Base-by-base conservation (phyloP, 2,888 invertebrate species). In the Galerucella pusilla region DNA sequence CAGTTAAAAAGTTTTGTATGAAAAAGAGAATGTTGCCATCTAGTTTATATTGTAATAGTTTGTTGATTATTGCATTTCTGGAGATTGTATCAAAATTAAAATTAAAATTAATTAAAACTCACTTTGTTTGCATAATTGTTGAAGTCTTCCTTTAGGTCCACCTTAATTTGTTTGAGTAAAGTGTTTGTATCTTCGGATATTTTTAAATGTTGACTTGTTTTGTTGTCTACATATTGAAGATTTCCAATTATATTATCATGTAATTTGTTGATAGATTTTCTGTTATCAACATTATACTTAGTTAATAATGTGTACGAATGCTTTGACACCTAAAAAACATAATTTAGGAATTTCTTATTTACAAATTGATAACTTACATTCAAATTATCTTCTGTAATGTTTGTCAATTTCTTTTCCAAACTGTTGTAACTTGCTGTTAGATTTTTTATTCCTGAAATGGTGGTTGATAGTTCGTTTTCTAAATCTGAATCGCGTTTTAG, bases 41-140 rank as follows among this genome's bases (percentile, higher is more conserved):
- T n/a, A n/a, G n/a, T n/a, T n/a, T n/a, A n/a, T n/a, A n/a, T n/a
- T n/a, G n/a, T n/a, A n/a, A n/a, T n/a, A n/a, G n/a, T n/a, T n/a
- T n/a, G n/a, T n/a, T n/a, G n/a, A n/a, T n/a, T n/a, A n/a, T n/a
- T n/a, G n/a, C n/a, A n/a, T n/a, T n/a, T n/a, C n/a, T n/a, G n/a
- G n/a, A n/a, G n/a, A n/a, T n/a, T n/a, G n/a, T n/a, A n/a, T n/a
- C n/a, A n/a, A n/a, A n/a, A n/a, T n/a, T n/a, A n/a, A n/a, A n/a
- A n/a, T n/a, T n/a, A n/a, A n/a, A n/a, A 54, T 16, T 54, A n/a
- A 9, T 16, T 14, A 35, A 45, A 46, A 64, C 64, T 79, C 81
- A 85, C 85, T 83, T 86, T 86, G 68, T 84, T 84, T 9, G 85
- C 86, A 74, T 86, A 85, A 61, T 80, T 83, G 64, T 86, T 86